Evolutionary conservation across 2,888 invertebrate genomes (phyloP), one percentile per base, ranked within the genome.

Genomic region (Ennomos erosarius): DNA sequence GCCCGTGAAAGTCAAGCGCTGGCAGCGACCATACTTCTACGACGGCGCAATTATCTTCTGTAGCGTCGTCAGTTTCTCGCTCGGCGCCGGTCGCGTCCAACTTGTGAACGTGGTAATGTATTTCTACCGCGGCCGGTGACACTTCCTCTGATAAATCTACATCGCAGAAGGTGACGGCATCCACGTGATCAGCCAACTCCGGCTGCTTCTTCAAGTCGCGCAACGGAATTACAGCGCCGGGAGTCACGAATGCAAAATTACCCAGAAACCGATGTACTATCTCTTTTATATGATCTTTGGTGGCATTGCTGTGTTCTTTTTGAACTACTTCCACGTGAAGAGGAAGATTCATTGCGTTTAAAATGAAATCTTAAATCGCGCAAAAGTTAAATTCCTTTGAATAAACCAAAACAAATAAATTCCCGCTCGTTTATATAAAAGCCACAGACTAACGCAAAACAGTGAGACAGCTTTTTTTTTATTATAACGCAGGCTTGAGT

Each of bases 1-100:
- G 84, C 1, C 96, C 97, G 71, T 96, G 94, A 74, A 98, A 96
- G 72, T 97, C 96, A 47, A 87, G 79, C 9, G 96, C 93, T 0
- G 99, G 99, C 58, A 98, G 90, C 53, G 97, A 90, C 95, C 97
- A 97, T 72, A 98, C 96, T n/a, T 96, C 94, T 6, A 94, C 93
- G 1, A 95, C 89, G 53, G 94, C 90, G 48, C 94, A 93, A 52
- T 93, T 88, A 50, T 93, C 93, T 10, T 90, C 93, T 40, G 87
- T 88, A 1, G 81, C 86, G 36, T 91, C 90, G 1, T 88, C 88
- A 1, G 81, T 85, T 54, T 91, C 91, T 0, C 79, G 79, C 70
- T 89, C 88, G 3, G 82, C 82, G 2, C 87, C 87, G 60, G 81
- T 78, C 10, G 70, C 67, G 59, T 88, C 84, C 50, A 91, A 67